Conservation (phyloP, 2,797 vertebrate species). For the Sebastes umbrosus region DNA sequence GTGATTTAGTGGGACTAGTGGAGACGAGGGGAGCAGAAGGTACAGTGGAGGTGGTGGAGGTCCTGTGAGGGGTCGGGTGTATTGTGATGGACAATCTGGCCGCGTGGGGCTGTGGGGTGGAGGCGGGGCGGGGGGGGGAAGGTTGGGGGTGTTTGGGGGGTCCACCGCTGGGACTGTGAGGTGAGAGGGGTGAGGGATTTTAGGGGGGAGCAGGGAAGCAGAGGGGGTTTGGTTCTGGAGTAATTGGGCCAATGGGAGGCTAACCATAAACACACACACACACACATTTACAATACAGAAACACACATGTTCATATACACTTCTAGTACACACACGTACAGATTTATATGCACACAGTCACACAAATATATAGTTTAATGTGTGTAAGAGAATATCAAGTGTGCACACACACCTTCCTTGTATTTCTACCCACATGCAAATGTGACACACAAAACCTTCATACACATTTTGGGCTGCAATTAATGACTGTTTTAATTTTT, state of each 20-base stretch:
- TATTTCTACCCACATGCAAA: not conserved
- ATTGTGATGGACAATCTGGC: slow-evolving; percentile 71
- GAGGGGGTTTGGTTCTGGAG: slow-evolving; percentile 72
- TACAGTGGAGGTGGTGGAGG: slow-evolving; percentile 53
- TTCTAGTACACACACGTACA: slow-evolving; percentile 2
- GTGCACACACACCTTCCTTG: not conserved
- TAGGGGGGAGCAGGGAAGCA: slow-evolving; percentile 58
- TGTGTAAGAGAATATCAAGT: not conserved
- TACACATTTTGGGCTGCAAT: not conserved
- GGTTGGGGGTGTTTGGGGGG: slow-evolving; percentile 41
- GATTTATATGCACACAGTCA: slow-evolving; percentile 29
- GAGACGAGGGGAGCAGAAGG: slow-evolving; percentile 50
- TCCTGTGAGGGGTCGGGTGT: slow-evolving; percentile 55
- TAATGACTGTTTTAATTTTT: not conserved
- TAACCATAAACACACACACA: slow-evolving; percentile 47
- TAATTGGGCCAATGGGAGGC: slow-evolving; percentile 86
- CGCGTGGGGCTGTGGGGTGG: not conserved
- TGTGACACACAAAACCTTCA: not conserved
- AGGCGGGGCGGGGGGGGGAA: not conserved
- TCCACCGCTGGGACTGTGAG: slow-evolving; percentile 70
- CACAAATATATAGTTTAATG: not conserved
- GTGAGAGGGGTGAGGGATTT: slow-evolving; percentile 78
- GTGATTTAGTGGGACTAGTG: slow-evolving; percentile 44
- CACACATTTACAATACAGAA: slow-evolving; percentile 16
- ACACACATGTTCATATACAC: not conserved